Evolutionary conservation across 2,888 invertebrate genomes (phyloP), one percentile per base, ranked within the genome.

Genomic region (Priocnemis perturbator): DNA sequence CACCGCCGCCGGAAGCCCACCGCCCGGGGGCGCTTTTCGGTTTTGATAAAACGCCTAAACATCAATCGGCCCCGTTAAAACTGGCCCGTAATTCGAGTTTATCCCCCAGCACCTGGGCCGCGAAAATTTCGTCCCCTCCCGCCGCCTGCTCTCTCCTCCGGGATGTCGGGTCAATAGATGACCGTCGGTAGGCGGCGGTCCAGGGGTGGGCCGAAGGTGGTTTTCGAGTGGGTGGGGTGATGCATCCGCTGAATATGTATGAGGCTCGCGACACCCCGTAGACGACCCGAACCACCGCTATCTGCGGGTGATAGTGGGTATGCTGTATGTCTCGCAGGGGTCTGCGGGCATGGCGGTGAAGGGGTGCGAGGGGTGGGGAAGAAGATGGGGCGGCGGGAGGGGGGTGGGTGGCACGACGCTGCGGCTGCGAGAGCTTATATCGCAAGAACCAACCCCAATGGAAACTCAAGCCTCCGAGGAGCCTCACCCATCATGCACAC

Each of bases 231-330:
- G 81, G 78, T 82, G 83, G 89, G 89, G 90, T 91, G 92, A 91
- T 92, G 92, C 92, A 92, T 91, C 90, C 90, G 88, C 90, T 92
- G 92, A 92, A 92, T 92, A 92, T 92, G 92, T 91, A 92, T 92
- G 91, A 92, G 91, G 88, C 90, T 87, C 86, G 87, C 86, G 88
- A 89, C 89, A 88, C 87, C 87, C 88, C 87, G 86, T 83, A 84
- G 83, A 75, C 78, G 75, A 82, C 69, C 74, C 81, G 75, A 82
- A 83, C 85, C 84, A 87, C 85, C 86, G 82, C 88, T 88, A 88
- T 89, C 88, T 87, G 88, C 80, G 88, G 87, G 84, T 86, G 88
- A 88, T 89, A 88, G 88, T 85, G 85, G 88, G 85, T 87, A 85
- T 83, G 86, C 86, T 86, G 83, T 84, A 83, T 83, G 86, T 86